These are phyloP conservation scores for Napeogenes inachia DNA, from an alignment of 2,888 invertebrate species.

Conservation along the genomic window DNA sequence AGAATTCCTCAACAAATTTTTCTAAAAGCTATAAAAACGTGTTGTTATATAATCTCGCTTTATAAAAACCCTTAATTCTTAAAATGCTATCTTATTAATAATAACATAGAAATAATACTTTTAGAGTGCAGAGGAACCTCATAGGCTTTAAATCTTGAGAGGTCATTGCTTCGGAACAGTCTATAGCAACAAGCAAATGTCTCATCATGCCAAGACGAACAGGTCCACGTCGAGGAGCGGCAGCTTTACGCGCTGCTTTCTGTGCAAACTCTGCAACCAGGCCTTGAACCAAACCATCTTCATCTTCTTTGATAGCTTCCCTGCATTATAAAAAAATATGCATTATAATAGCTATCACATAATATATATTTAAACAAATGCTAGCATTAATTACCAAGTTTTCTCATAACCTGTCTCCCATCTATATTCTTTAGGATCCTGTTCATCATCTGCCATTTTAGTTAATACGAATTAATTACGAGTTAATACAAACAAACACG, in stretches of 20 bases:
- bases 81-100: background rate
- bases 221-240: slow-evolving; percentile 83
- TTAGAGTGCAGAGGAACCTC: slow-evolving; percentile 89
- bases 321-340: slow-evolving; percentile 55
- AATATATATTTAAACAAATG: too few relatives aligned
- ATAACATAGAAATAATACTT: slow-evolving; percentile 73
- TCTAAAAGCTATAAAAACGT: slow-evolving; percentile 85
- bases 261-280: slow-evolving; percentile 95
- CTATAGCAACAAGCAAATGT: slow-evolving; percentile 93
- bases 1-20: slow-evolving; percentile 96
- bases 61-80: background rate
- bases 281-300: slow-evolving; percentile 93
- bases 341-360: background rate
- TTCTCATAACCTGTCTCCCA: slow-evolving; percentile 98
- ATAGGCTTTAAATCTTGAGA: slow-evolving; percentile 97
- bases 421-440: slow-evolving; percentile 91
- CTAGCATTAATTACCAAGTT: slow-evolving; percentile 82
- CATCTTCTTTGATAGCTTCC: slow-evolving; percentile 98
- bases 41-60: background rate
- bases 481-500: background rate
- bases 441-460: slow-evolving; percentile 87
- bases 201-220: slow-evolving; percentile 99
- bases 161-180: slow-evolving; percentile 96
- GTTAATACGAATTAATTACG: background rate
- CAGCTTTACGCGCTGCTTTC: slow-evolving; percentile 89